Base-by-base conservation (phyloP, 1,140 invertebrate species). In the Drosophila arawakana region DNA sequence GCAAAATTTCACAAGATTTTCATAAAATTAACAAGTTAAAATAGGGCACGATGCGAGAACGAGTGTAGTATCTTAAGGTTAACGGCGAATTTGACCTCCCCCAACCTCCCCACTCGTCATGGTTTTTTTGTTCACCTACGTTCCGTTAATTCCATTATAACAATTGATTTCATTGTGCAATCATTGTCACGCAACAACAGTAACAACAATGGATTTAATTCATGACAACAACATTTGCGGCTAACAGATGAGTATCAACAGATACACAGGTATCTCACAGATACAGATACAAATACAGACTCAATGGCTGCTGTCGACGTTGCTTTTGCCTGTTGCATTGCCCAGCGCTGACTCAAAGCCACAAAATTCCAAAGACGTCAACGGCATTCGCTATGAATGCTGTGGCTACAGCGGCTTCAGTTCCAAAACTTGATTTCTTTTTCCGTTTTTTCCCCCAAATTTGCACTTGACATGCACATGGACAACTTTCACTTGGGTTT, bases 141-240 rank as follows among this genome's bases (percentile, higher is more conserved):
- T 68, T 78, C 73, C 76, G 85, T 82, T 89, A 89, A 89, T 89
- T 90, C 81, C 85, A 89, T 89, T 89, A 89, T 83, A 90, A 90
- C 85, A 89, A 90, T 89, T 89, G 84, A 90, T 89, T 89, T 78
- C 85, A 90, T 89, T 89, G 84, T 89, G 85, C 80, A 88, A 88
- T 88, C 84, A 83, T 89, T 89, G 83, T 83, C 84, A 84, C 69
- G 81, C 80, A 89, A 72, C 62, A 55, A 59, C 52, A 63, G 70
- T 47, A 65, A 54, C 13, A 44, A 57, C 62, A 86, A 72, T 77
- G 78, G n/a, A 68, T 68, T 57, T 58, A 59, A 66, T 76, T 77
- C 73, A 82, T 44, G 49, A 57, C 78, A 75, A 66, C 54, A 67
- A 66, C 54, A 67, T 67, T 55, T 80, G 83, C 73, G 76, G 83